Evolutionary conservation across 1,140 invertebrate genomes (phyloP).

Genomic region (Papilio dardanus): DNA sequence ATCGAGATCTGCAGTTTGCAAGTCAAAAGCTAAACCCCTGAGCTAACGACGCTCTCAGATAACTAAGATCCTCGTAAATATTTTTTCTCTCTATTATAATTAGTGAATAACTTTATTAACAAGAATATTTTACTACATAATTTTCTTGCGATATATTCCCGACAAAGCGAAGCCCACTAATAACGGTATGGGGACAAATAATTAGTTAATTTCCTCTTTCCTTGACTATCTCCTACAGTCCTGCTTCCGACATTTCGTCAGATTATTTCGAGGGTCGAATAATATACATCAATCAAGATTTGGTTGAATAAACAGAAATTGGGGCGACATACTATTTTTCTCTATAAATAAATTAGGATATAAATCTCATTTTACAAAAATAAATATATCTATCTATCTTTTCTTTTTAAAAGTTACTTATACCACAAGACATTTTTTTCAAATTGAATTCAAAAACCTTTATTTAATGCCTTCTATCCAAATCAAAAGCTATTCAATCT

Average conservation of each 20-base stretch:
- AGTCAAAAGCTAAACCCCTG: no score
- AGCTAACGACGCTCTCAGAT: no score
- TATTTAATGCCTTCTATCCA: not conserved
- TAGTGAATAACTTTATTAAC: not conserved
- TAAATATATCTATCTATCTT: not conserved
- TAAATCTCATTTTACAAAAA: not conserved
- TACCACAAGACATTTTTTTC: not conserved
- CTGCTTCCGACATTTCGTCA: not conserved
- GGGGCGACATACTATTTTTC: no score
- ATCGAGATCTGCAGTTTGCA: no score
- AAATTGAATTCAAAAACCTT: not conserved
- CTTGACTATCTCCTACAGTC: not conserved
- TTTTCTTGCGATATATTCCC: not conserved
- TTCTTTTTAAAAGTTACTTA: not conserved
- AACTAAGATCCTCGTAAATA: no score
- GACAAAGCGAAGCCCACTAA: not conserved
- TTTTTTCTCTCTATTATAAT: no score
- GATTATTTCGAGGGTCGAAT: not conserved
- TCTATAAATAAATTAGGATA: not conserved
- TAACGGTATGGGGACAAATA: not conserved
- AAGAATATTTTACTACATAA: not conserved
- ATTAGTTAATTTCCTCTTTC: constrained; percentile 12
- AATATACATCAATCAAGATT: not conserved
- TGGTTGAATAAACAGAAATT: not conserved
- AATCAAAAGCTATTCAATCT: not conserved